phyloP scores from a whole-genome alignment of 2,888 invertebrate species.

The Thera obeliscata region DNA sequence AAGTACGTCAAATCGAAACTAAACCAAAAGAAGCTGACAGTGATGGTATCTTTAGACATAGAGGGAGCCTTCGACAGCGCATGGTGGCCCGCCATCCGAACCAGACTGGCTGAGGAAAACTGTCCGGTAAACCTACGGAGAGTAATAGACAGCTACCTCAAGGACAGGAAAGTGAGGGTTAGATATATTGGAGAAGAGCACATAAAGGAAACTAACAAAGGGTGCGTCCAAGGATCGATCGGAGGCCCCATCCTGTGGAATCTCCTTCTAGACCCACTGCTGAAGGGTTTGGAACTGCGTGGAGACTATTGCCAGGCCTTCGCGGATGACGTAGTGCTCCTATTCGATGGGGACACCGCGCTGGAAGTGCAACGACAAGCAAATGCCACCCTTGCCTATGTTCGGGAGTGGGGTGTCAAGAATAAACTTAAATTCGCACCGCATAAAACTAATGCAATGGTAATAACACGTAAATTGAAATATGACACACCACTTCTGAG shows the following conservation, averaged over 20 bases:
- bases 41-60: not conserved
- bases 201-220: not conserved
- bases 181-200: not conserved
- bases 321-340: no score
- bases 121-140: constrained; percentile 1
- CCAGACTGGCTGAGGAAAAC: not conserved
- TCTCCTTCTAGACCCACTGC: no score
- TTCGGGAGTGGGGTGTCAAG: no score
- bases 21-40: not conserved
- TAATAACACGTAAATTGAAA: not conserved
- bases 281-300: no score
- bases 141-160: not conserved
- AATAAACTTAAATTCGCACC: constrained; percentile 1
- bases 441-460: not conserved
- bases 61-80: not conserved
- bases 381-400: no score
- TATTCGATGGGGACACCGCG: no score
- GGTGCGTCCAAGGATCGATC: constrained; percentile 1
- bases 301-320: no score
- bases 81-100: not conserved
- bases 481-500: not conserved
- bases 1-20: not conserved
- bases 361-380: no score
- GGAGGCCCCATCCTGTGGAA: constrained; percentile 1
- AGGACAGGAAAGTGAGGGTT: not conserved